phyloP scores from a whole-genome alignment of 1,140 invertebrate genomes.

The Drosophila subobscura region DNA sequence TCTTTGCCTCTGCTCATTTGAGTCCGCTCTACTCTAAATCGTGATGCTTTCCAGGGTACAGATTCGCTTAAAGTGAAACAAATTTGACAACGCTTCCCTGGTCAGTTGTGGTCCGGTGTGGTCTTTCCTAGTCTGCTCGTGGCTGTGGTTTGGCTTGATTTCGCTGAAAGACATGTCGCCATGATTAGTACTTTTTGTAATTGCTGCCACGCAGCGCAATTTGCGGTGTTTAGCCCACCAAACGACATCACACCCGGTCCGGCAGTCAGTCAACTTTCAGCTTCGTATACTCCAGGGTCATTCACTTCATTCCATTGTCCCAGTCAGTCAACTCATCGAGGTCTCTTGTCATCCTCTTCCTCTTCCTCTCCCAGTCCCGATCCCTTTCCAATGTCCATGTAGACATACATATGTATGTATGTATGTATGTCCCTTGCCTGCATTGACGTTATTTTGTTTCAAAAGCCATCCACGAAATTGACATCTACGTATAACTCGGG shows the following conservation, averaged over 20 bases:
- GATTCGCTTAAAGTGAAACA: constrained; percentile 9
- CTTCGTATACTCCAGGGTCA: constrained; percentile 27
- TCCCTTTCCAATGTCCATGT: constrained; percentile 5
- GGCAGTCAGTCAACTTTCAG: constrained; percentile 10
- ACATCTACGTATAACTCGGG: constrained; percentile 47
- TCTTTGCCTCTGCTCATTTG: no score
- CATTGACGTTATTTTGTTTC: constrained; percentile 67
- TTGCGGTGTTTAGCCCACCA: constrained; percentile 74
- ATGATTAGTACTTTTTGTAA: constrained; percentile 79
- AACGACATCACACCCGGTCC: constrained; percentile 57
- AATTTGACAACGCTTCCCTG: constrained; percentile 12
- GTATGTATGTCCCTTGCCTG: constrained; percentile 7
- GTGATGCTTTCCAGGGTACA: neutral
- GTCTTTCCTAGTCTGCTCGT: constrained; percentile 37
- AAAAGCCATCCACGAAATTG: constrained; percentile 72
- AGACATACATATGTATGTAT: no score
- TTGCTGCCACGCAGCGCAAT: constrained; percentile 74
- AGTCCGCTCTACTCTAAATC: neutral
- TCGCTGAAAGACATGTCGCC: constrained; percentile 56
- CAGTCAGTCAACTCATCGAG: constrained; percentile 42
- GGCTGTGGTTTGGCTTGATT: constrained; percentile 56
- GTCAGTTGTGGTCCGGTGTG: neutral
- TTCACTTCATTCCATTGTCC: constrained; percentile 32
- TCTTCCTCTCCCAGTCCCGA: neutral
- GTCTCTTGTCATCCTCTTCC: constrained; percentile 1